phyloP scores from a whole-genome alignment of 2,113 vertebrate species.

The Furnarius figulus region DNA sequence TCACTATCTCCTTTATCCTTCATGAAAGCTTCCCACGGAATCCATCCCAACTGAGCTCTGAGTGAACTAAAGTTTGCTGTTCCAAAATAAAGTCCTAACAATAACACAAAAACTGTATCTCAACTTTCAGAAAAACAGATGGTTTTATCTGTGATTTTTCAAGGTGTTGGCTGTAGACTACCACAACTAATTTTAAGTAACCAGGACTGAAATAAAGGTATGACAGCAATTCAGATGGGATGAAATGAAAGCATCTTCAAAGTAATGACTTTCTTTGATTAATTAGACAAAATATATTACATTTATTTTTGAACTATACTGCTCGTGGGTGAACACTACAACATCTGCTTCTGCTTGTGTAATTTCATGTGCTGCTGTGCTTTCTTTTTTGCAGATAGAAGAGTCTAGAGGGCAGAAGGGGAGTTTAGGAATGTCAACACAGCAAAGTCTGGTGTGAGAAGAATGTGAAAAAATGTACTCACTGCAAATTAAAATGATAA shows the following conservation, averaged over 20 bases:
- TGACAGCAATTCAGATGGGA: not conserved
- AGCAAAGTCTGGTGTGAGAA: not conserved
- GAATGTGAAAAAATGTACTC: not conserved
- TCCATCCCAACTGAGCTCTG: not conserved
- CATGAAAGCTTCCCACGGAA: not conserved
- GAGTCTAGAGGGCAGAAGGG: not conserved
- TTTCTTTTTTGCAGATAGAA: not conserved
- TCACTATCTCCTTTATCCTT: not conserved
- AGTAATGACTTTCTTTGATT: not conserved
- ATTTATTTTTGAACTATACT: not conserved
- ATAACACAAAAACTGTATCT: not conserved
- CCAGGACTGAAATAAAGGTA: not conserved
- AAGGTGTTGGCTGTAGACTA: not conserved
- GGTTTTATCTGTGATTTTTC: not conserved
- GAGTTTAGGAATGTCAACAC: not conserved
- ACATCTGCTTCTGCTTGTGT: not conserved
- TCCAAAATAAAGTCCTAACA: not conserved
- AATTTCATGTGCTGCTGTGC: not conserved
- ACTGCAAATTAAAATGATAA: not conserved
- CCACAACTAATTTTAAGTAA: not conserved
- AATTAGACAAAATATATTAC: not conserved
- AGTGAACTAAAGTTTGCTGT: not conserved
- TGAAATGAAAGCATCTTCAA: not conserved
- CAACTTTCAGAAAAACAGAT: not conserved
- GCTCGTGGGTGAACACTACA: not conserved